Conservation (phyloP, 2,888 invertebrate genomes). For the Platynereis dumerilii region DNA sequence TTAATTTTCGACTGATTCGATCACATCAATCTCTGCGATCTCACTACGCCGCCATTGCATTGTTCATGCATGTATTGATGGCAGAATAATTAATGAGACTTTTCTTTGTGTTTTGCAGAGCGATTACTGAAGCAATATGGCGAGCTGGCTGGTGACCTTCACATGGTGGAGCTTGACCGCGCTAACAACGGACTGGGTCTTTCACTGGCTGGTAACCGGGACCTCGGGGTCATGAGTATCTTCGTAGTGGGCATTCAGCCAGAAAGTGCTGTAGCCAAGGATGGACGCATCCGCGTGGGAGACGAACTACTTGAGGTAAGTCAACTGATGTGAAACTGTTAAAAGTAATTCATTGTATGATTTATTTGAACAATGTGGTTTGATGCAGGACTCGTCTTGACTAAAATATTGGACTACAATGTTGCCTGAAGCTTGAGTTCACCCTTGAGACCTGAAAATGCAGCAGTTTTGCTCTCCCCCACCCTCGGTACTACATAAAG, state of each 20-base stretch:
- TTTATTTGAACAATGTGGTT: too few species aligned
- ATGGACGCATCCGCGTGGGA: constrained; percentile 79
- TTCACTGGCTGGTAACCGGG: constrained; percentile 91
- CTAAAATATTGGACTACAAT: too few species aligned
- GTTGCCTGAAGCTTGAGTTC: too few species aligned
- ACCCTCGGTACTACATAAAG: too few species aligned
- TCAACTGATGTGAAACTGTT: not conserved
- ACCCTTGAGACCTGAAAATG: too few species aligned
- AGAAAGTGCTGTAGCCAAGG: constrained; percentile 78
- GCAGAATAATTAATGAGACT: too few species aligned
- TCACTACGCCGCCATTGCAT: too few species aligned
- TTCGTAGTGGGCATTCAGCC: constrained; percentile 96
- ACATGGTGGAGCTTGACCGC: constrained; percentile 79
- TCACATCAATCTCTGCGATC: too few species aligned
- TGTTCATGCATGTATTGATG: too few species aligned
- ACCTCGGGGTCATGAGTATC: constrained; percentile 92
- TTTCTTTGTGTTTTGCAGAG: constrained; percentile 69
- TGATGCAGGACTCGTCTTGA: too few species aligned
- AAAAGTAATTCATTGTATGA: not conserved
- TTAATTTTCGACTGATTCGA: too few species aligned
- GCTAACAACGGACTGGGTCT: constrained; percentile 78
- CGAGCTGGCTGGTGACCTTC: constrained; percentile 70
- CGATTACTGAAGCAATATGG: constrained; percentile 94
- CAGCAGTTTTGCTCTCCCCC: too few species aligned
- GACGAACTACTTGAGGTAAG: constrained; percentile 92